A percentile compares a stretch with the other conserved stretches of the same genome.
These are phyloP conservation scores for Caenorhabditis auriculariae DNA, from an alignment of 2,888 invertebrate genomes.

Conservation along the genomic window DNA sequence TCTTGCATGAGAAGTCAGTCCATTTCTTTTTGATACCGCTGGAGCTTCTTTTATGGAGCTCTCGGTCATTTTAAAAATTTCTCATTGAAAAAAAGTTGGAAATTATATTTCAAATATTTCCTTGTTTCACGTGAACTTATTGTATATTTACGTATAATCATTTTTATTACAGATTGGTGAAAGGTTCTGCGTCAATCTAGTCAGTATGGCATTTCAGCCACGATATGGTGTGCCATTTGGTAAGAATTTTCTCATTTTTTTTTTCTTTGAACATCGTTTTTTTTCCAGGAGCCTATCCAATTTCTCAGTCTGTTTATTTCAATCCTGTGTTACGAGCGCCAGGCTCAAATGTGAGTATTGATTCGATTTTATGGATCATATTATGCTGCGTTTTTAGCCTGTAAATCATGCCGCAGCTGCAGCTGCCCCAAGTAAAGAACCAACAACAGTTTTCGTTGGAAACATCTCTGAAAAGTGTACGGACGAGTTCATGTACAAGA, in stretches of 20 bases:
- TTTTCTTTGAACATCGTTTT: neutral
- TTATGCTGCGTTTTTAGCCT: neutral
- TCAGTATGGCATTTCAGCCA: conserved; percentile 31
- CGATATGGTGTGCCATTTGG: conserved; percentile 21
- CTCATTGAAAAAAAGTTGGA: too few relatives aligned
- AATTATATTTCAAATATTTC: too few relatives aligned
- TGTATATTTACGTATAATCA: too few relatives aligned
- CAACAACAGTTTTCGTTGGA: conserved; percentile 92
- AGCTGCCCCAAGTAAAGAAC: too few relatives aligned
- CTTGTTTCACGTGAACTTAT: too few relatives aligned
- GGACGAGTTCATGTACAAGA: conserved; percentile 88
- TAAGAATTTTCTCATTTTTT: conserved; percentile 13
- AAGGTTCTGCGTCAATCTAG: neutral
- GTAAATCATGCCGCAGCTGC: too few relatives aligned
- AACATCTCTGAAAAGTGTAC: conserved; percentile 93
- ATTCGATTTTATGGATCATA: neutral
- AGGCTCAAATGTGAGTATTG: conserved; percentile 10
- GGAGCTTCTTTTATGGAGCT: too few relatives aligned
- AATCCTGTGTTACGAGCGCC: conserved; percentile 21
- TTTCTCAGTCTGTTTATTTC: neutral
- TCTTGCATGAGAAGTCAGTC: too few relatives aligned
- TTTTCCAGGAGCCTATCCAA: neutral
- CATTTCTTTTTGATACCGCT: too few relatives aligned
- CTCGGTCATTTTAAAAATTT: too few relatives aligned
- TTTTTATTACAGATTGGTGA: too few relatives aligned